These are phyloP conservation scores for Magallana angulata DNA, from an alignment of 1,140 invertebrate genomes.

Conservation along the genomic window DNA sequence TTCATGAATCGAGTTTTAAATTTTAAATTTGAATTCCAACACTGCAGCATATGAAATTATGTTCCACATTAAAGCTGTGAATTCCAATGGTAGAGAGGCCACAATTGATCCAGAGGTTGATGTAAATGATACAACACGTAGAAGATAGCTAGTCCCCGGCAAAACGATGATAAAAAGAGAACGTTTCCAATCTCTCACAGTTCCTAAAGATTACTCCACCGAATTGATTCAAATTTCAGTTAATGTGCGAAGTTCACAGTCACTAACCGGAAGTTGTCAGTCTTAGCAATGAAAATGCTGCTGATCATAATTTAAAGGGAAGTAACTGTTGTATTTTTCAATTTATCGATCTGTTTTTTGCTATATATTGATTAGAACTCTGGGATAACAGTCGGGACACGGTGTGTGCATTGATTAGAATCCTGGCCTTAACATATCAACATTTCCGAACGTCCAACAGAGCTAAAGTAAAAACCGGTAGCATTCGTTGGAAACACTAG, in stretches of 20 bases:
- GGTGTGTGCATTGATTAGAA: conserved; percentile 10
- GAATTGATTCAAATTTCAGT: not conserved
- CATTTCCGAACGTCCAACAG: not conserved
- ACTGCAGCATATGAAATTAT: not conserved
- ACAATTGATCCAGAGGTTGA: not conserved
- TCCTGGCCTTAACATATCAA: conserved; percentile 7
- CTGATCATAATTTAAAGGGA: conserved; percentile 33
- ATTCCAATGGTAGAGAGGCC: not conserved
- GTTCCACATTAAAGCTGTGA: not conserved
- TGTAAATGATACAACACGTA: not conserved
- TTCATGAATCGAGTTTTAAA: conserved; percentile 22
- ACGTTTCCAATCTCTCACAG: not conserved
- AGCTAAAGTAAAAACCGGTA: too few species aligned
- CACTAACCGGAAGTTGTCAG: conserved; percentile 28
- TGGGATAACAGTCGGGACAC: conserved; percentile 19
- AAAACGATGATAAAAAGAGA: not conserved
- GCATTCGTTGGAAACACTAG: not conserved
- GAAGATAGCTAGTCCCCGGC: not conserved
- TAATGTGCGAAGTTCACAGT: conserved; percentile 18
- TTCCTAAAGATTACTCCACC: not conserved
- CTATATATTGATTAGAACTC: conserved; percentile 30
- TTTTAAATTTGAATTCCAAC: conserved; percentile 25
- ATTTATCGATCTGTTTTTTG: conserved; percentile 35
- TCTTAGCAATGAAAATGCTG: conserved; percentile 37
- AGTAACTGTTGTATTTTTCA: conserved; percentile 34